These are phyloP conservation scores for Botia kubotai DNA, from an alignment of 2,797 vertebrate species.

Conservation along the genomic window DNA sequence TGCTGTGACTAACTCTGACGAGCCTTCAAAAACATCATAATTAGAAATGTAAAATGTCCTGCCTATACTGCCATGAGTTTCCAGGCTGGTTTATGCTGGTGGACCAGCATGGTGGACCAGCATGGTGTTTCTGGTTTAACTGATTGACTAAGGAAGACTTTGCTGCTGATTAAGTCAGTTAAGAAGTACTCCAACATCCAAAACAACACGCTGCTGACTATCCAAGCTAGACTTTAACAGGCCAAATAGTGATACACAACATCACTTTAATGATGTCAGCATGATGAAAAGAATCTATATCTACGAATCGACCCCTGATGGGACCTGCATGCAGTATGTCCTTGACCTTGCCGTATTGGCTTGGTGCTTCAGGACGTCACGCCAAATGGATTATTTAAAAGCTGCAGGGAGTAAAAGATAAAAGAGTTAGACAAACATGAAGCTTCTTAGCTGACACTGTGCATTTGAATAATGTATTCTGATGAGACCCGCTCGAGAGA, in stretches of 20 bases:
- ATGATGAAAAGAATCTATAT: slow-evolving; percentile 22
- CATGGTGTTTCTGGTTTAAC: neutral
- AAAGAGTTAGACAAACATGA: slow-evolving; percentile 20
- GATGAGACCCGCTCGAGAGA: slow-evolving; percentile 41
- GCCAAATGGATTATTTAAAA: slow-evolving; percentile 29
- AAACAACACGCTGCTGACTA: neutral
- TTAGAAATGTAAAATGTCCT: too few species aligned
- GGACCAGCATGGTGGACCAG: neutral
- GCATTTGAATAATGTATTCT: slow-evolving; percentile 57
- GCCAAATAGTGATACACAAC: neutral
- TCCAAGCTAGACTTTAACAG: neutral
- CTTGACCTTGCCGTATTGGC: slow-evolving; percentile 35
- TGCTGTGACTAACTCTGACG: neutral
- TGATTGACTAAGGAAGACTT: neutral
- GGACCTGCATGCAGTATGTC: slow-evolving; percentile 31
- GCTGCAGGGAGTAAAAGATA: slow-evolving; percentile 11
- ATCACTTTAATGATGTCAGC: slow-evolving; percentile 1
- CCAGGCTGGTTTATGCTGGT: neutral
- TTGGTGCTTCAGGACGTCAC: slow-evolving; percentile 1
- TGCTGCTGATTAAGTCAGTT: neutral
- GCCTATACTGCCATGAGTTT: neutral
- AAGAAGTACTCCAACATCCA: neutral
- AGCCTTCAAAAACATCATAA: neutral
- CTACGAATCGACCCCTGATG: slow-evolving; percentile 15
- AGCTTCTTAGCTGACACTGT: slow-evolving; percentile 38